Evolutionary conservation across 2,797 vertebrate genomes (phyloP).

Genomic region (Leuciscus waleckii): DNA sequence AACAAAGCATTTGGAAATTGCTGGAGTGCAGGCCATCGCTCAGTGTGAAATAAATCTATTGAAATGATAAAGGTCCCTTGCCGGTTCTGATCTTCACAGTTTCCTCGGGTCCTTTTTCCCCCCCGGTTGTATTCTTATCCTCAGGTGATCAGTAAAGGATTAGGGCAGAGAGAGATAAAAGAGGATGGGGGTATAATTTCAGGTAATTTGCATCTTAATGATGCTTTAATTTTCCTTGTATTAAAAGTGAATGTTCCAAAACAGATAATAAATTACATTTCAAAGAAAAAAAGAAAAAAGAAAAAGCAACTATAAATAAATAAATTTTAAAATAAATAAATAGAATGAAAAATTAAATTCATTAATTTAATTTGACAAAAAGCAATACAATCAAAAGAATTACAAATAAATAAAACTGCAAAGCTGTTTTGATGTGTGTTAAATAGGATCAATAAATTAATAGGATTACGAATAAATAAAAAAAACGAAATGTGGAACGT

Average conservation of each 20-base stretch:
- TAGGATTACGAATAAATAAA: neutral
- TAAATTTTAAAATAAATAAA: neutral
- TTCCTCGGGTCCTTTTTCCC: neutral
- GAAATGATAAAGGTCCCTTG: neutral
- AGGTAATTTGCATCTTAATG: neutral
- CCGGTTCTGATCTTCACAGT: conserved; percentile 12
- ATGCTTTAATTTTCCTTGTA: neutral
- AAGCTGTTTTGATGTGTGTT: neutral
- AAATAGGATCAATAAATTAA: neutral
- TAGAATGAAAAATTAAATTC: neutral
- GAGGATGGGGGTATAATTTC: neutral
- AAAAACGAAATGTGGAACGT: too few species aligned
- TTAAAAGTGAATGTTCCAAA: neutral
- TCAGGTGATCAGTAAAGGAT: neutral
- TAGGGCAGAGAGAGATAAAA: neutral
- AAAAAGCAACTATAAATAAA: neutral
- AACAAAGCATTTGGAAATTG: conserved; percentile 34
- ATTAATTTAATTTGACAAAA: neutral
- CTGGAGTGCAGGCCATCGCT: conserved; percentile 10
- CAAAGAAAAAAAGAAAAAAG: neutral
- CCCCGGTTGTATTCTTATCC: neutral
- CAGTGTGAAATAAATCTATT: conserved; percentile 21
- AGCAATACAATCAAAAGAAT: neutral
- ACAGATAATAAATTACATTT: neutral
- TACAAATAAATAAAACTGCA: neutral